phyloP scores from a whole-genome alignment of 2,113 vertebrate species.

The Poicephalus meyeri region DNA sequence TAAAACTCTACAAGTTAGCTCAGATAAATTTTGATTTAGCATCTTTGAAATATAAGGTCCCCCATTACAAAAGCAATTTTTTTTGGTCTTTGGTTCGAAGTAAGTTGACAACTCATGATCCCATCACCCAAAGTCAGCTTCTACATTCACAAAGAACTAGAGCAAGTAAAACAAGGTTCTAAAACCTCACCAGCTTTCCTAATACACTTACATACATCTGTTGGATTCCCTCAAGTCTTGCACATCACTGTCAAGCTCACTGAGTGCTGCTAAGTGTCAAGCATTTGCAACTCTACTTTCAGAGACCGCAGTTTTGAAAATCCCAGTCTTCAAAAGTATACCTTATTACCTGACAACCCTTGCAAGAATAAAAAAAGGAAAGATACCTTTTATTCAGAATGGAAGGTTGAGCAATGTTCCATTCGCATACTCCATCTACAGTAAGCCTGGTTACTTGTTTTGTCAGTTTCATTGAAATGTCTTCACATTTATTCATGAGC shows the following conservation, averaged over 20 bases:
- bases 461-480: constrained; percentile 88
- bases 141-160: background rate
- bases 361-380: background rate
- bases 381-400: constrained; percentile 86
- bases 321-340: background rate
- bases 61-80: background rate
- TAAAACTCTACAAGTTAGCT: background rate
- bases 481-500: constrained; percentile 94
- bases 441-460: constrained; percentile 87
- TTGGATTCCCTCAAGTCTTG: background rate
- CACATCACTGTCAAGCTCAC: background rate
- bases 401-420: constrained; percentile 81
- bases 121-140: background rate
- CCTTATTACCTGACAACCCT: background rate
- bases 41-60: background rate
- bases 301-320: background rate
- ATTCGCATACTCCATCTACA: constrained; percentile 70
- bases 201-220: background rate
- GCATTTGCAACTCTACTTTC: background rate
- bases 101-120: background rate
- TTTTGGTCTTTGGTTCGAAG: background rate
- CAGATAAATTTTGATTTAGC: background rate
- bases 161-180: background rate
- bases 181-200: background rate
- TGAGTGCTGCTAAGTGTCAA: background rate